Conservation (phyloP, 1,140 invertebrate genomes). For the Drosophila melanica region DNA sequence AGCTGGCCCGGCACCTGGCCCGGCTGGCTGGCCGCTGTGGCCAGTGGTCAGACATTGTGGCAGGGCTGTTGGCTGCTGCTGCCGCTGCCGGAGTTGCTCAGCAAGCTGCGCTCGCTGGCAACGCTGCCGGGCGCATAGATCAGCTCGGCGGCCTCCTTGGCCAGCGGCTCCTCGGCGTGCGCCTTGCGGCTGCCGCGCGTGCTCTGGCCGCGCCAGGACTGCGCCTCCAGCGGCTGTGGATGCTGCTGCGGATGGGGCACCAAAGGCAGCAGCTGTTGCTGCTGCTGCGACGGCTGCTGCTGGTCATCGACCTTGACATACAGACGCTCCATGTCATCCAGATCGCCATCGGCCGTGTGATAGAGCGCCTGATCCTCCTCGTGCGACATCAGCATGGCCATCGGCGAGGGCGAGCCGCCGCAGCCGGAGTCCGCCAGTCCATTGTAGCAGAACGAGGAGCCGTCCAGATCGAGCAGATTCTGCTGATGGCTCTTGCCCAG, state of each 20-base stretch:
- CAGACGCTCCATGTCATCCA: constrained; percentile 78
- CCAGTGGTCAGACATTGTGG: constrained; percentile 77
- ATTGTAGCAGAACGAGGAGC: constrained; percentile 78
- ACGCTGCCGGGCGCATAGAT: constrained; percentile 83
- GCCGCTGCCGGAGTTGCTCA: constrained; percentile 78
- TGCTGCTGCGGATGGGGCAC: constrained; percentile 43
- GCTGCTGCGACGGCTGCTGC: constrained; percentile 61
- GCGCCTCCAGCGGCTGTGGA: constrained; percentile 48
- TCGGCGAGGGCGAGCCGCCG: constrained; percentile 77
- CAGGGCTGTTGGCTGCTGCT: constrained; percentile 65
- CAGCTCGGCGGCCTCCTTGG: constrained; percentile 69
- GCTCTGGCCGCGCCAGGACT: constrained; percentile 68
- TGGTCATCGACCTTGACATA: constrained; percentile 80
- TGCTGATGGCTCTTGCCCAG: constrained; percentile 58
- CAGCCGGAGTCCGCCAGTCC: constrained; percentile 79
- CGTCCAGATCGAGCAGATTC: constrained; percentile 74
- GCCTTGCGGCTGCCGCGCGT: constrained; percentile 56
- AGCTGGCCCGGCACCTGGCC: constrained; percentile 4
- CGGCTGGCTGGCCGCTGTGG: constrained; percentile 6
- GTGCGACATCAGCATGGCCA: constrained; percentile 82
- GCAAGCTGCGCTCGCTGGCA: constrained; percentile 76
- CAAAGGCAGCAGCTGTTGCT: constrained; percentile 55
- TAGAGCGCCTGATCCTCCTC: constrained; percentile 79
- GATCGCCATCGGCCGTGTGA: constrained; percentile 77
- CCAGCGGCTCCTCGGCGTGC: constrained; percentile 35